Evolutionary conservation across 64 coral and sea anemone genomes (phyloP), one percentile per base, ranked within the genome.

Genomic region (Cladopsammia gracilis): DNA sequence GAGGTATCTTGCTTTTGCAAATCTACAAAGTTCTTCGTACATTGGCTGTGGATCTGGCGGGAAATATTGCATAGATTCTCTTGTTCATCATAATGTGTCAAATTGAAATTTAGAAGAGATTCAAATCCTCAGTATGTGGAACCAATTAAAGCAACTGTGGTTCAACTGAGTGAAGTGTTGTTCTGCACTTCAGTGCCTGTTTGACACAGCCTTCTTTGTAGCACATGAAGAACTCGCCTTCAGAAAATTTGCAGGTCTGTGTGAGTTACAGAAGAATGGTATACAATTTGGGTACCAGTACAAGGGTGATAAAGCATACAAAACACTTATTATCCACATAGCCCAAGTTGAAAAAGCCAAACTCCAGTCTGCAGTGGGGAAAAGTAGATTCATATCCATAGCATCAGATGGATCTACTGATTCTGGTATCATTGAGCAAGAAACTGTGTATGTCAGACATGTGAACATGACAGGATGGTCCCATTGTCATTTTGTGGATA

Each of bases 211-310:
- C 52, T 54, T 74, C 48, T 74, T 74, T 74, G 71, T 74, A 74
- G 71, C 42, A 74, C 44, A 74, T 23, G 71, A 74, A 74, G 71
- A 74, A 74, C 71, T 74, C 71, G 71, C 71, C 25, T 74, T 74
- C 42, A 42, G 71, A 92, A 72, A 72, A 72, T 72, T 72, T 72
- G 70, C 26, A 45, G 70, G 70, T 45, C 70, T 72, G 25, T 79
- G 54, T 58, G 76, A 79, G 76, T 79, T 79, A 60, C 76, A 79
- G 76, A 58, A 79, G 52, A 79, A 79, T 79, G 76, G 76, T 79
- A 51, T 79, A 59, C 76, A 79, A 79, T 79, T 79, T 79, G 53
- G 76, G 51, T 53, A 79, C 52, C 76, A 79, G 76, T 79, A 79
- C 71, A 74, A 74, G 71, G 48, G 46, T 74, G 25, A 74, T 74